Evolutionary conservation across 2,113 vertebrate species (phyloP).

Genomic region (Myrmecophaga tridactyla): DNA sequence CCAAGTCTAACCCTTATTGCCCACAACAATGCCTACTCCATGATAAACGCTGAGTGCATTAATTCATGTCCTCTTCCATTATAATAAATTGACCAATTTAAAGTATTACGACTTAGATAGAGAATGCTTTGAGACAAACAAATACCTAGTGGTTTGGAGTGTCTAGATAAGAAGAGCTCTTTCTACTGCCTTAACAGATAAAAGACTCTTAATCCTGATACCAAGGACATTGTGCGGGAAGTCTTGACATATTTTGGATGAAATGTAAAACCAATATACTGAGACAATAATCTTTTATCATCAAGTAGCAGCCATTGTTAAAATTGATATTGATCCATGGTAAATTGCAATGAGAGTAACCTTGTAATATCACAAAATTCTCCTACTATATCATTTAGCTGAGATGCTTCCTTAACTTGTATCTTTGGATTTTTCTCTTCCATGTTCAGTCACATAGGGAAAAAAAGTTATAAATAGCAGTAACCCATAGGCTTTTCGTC

Average conservation of each 20-base stretch:
- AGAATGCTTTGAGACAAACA: neutral
- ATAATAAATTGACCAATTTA: neutral
- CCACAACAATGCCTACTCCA: neutral
- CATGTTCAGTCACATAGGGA: neutral
- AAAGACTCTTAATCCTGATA: neutral
- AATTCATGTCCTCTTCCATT: neutral
- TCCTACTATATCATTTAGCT: slow-evolving; percentile 15
- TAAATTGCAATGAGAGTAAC: slow-evolving; percentile 62
- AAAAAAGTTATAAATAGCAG: neutral
- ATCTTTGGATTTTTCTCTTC: neutral
- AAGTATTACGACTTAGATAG: neutral
- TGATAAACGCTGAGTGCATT: neutral
- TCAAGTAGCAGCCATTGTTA: slow-evolving; percentile 42
- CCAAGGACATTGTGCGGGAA: slow-evolving; percentile 22
- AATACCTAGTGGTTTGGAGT: neutral
- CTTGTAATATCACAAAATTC: slow-evolving; percentile 41
- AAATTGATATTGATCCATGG: slow-evolving; percentile 62
- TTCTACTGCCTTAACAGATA: neutral
- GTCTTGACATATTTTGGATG: slow-evolving; percentile 35
- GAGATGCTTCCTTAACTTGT: slow-evolving; percentile 33
- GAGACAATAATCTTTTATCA: slow-evolving; percentile 58
- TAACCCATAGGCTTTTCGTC: neutral
- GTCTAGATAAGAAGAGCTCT: neutral
- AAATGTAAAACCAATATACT: slow-evolving; percentile 64
- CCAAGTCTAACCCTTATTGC: neutral